A percentile compares a stretch with the other conserved stretches of the same genome.
Conservation (phyloP, 2,113 vertebrate genomes). For the Cyanistes caeruleus region DNA sequence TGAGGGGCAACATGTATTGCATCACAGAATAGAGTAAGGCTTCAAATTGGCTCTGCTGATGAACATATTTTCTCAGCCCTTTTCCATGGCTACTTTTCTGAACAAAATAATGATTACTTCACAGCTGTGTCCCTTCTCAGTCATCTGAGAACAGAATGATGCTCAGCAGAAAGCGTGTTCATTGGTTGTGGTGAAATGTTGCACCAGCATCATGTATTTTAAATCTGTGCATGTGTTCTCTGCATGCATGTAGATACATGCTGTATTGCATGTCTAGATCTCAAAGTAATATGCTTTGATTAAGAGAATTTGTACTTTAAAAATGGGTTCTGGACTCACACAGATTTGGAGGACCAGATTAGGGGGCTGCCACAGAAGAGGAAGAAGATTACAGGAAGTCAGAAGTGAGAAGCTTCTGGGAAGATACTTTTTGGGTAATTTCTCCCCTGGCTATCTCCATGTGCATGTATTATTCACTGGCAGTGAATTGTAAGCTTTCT, state of each 20-base stretch:
- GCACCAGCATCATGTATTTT: not conserved
- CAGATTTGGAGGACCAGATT: not conserved
- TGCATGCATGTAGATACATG: not conserved
- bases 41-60: not conserved
- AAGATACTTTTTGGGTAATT: not conserved
- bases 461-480: not conserved
- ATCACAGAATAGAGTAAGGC: not conserved
- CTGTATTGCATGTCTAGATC: not conserved
- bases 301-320: not conserved
- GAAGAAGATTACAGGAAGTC: not conserved
- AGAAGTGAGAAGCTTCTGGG: not conserved
- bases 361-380: not conserved
- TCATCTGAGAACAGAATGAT: not conserved
- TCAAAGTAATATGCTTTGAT: not conserved
- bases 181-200: not conserved
- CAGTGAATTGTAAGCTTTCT: not conserved
- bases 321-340: not conserved
- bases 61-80: not conserved
- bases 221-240: not conserved
- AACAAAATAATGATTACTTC: not conserved
- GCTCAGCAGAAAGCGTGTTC: not conserved
- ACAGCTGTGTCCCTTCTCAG: not conserved
- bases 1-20: rapidly evolving
- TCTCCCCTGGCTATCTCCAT: not conserved
- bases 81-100: not conserved